Base-by-base conservation (phyloP, 2,888 invertebrate genomes). In the Cinara cedri region DNA sequence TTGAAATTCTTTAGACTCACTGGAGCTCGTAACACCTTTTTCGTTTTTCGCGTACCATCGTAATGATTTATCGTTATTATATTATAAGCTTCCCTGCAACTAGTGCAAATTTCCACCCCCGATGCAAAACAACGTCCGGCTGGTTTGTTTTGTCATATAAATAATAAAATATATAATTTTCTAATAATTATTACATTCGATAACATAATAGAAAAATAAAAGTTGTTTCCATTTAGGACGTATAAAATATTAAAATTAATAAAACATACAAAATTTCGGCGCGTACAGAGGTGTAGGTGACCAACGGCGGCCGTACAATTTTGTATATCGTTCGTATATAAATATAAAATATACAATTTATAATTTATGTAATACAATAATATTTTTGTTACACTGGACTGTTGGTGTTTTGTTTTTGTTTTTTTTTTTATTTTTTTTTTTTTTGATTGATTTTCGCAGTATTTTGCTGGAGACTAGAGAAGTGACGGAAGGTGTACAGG, bases 211-310 rank as follows among this genome's bases (percentile, higher is more conserved):
- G 51, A 46, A 57, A 72, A 42, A 54, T 49, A 14, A 62, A 63
- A 63, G 34, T 34, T 34, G 19, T 62, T 19, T 74, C 44, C 49
- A 26, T 9, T 49, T 49, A 4, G 46, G 26, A 14, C 6, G 63
- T 74, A 65, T n/a, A 65, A 75, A 75, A 75, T 75, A 75, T 65
- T 75, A 75, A 54, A 65, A 65, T 21, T 75, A 75, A 34, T 34
- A 34, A 34, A 75, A 75, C 74, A 75, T 34, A 63, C 62, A 74
- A 63, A 65, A 63, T 51, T 3, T 70, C 42, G 70, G 42, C 19
- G 21, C 55, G 55, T 19, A 19, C 49, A n/a, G 49, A 1, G 14
- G 4, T n/a, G 16, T n/a, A n/a, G 8, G 54, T 19, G n/a, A 11
- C 55, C 54, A 6, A 9, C 54, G 19, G 8, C 19, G 54, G 19